Evolutionary conservation across 2,888 invertebrate genomes (phyloP).

Genomic region (Dryomyza anilis): DNA sequence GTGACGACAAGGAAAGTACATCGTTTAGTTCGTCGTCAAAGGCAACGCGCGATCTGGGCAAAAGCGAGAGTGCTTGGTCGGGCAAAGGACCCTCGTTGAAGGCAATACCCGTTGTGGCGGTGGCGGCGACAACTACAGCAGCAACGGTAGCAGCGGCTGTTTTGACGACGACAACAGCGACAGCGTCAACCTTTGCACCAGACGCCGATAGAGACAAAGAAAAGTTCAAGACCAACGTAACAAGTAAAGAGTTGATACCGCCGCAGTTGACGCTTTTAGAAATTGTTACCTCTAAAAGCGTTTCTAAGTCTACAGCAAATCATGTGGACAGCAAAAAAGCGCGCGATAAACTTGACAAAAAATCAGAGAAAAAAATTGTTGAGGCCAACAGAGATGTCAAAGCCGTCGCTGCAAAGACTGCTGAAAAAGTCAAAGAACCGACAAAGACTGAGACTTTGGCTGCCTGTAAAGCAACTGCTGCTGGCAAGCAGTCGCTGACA

Average conservation of each 20-base stretch:
- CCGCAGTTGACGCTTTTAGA: too few species aligned
- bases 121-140: constrained; percentile 38
- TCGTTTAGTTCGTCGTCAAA: constrained; percentile 58
- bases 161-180: too few species aligned
- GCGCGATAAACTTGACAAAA: constrained; percentile 32
- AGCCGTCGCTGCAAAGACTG: constrained; percentile 36
- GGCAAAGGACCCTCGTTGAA: constrained; percentile 60
- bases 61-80: constrained; percentile 59
- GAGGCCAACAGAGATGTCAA: too few species aligned
- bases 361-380: constrained; percentile 30
- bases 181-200: too few species aligned
- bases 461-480: constrained; percentile 22
- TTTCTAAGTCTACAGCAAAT: neutral
- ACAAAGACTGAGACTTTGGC: too few species aligned
- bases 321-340: constrained; percentile 28
- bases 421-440: constrained; percentile 36
- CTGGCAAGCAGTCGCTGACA: constrained; percentile 29
- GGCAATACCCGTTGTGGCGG: constrained; percentile 56
- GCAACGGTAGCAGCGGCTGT: too few species aligned
- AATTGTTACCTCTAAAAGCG: too few species aligned
- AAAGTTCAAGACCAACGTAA: constrained; percentile 35
- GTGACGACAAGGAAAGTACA: constrained; percentile 58
- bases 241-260: too few species aligned
- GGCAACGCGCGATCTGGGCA: constrained; percentile 55
- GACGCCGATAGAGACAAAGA: constrained; percentile 31